Percentiles rank a stretch among this genome's conserved stretches.
Evolutionary conservation across 2,113 vertebrate species (phyloP).

Genomic region (Prietella phreatophila): DNA sequence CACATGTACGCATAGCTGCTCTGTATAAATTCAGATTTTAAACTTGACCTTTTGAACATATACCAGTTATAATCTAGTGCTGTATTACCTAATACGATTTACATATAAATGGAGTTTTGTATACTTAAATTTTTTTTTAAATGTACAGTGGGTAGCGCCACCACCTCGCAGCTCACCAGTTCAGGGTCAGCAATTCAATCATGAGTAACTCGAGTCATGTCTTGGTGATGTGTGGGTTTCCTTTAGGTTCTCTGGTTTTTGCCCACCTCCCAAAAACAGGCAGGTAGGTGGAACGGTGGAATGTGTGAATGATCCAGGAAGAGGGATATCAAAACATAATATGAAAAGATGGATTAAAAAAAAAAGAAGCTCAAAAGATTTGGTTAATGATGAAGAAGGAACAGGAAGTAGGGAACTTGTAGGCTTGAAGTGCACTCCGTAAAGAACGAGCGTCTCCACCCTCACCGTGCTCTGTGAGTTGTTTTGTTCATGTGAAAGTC

Average conservation of each 20-base stretch:
- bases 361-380: not conserved
- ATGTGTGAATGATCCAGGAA: not conserved
- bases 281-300: not conserved
- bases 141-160: not conserved
- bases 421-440: not conserved
- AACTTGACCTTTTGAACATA: not conserved
- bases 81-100: not conserved
- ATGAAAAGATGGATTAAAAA: not conserved
- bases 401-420: not conserved
- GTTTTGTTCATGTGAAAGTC: slow-evolving; percentile 1
- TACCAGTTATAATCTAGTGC: slow-evolving; percentile 2
- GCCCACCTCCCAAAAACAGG: not conserved
- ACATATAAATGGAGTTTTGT: slow-evolving; percentile 12
- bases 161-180: not conserved
- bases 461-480: not conserved
- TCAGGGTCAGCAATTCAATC: not conserved
- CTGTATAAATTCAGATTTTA: not conserved
- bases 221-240: not conserved
- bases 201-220: not conserved
- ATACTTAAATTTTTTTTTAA: too few relatives aligned
- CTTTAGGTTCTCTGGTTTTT: not conserved
- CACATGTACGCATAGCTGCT: not conserved
- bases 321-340: not conserved
- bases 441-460: not conserved
- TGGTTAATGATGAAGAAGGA: not conserved